phyloP scores from a whole-genome alignment of 1,140 invertebrate species.

The Paralvinella palmiformis region DNA sequence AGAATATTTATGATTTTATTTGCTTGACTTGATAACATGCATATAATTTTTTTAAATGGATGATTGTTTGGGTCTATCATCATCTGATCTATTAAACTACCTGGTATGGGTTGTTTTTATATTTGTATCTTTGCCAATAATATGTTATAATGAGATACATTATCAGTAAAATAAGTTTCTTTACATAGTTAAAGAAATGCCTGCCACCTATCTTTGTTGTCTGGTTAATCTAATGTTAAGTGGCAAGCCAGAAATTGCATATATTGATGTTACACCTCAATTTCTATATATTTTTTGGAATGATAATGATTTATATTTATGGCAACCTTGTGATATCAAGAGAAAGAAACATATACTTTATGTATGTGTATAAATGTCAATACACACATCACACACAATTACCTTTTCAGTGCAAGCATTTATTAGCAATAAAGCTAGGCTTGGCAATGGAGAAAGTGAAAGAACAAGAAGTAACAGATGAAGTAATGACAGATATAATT shows the following conservation, averaged over 20 bases:
- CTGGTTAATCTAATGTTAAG: neutral
- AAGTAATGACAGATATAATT: conserved; percentile 31
- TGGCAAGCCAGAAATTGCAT: neutral
- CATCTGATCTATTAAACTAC: no score
- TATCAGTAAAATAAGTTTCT: no score
- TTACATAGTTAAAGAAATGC: no score
- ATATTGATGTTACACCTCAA: neutral
- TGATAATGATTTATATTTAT: neutral
- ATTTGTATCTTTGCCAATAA: no score
- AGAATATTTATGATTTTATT: no score
- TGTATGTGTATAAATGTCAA: neutral
- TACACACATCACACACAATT: neutral
- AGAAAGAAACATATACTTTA: neutral
- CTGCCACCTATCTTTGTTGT: neutral
- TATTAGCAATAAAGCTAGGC: conserved; percentile 33
- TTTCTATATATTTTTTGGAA: neutral
- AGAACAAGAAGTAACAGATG: conserved; percentile 26
- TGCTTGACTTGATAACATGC: no score
- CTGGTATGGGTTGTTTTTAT: no score
- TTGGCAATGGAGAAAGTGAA: conserved; percentile 28
- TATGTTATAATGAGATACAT: no score
- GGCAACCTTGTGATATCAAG: neutral
- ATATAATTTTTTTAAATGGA: no score
- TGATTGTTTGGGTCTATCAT: no score
- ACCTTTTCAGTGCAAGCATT: conserved; percentile 38